Conservation (phyloP, 64 coral and sea anemone genomes). For the Acropora yongei region DNA sequence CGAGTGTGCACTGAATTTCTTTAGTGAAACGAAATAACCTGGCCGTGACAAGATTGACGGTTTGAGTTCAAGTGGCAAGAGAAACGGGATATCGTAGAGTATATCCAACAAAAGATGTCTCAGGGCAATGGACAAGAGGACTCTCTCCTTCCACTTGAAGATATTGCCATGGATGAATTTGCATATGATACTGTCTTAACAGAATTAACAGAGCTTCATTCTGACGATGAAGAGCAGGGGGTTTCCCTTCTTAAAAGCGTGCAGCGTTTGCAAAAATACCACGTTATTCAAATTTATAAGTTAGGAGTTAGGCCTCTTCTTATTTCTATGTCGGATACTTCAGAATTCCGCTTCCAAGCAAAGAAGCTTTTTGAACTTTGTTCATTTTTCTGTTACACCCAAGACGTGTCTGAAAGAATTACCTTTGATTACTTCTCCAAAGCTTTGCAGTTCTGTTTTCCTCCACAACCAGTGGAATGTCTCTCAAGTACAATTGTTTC, state of each 20-base stretch:
- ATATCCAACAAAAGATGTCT: no score
- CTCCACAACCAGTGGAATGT: not conserved
- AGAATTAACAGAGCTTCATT: no score
- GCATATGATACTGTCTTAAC: no score
- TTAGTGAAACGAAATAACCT: no score
- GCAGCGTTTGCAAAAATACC: not conserved
- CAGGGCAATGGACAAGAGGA: no score
- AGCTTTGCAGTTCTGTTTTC: constrained; percentile 10
- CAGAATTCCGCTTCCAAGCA: not conserved
- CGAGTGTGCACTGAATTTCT: no score
- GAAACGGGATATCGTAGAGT: no score
- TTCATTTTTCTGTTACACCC: not conserved
- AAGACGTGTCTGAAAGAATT: constrained; percentile 7
- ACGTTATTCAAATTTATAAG: constrained; percentile 6
- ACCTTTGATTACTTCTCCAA: constrained; percentile 5
- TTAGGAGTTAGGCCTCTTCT: not conserved
- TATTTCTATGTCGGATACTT: not conserved
- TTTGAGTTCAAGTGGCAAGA: no score
- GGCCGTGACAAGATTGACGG: no score
- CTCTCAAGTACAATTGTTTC: not conserved
- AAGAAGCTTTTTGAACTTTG: constrained; percentile 15
- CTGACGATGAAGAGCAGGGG: not conserved
- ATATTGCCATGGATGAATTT: no score
- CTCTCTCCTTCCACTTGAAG: no score
- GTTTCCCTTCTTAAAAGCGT: not conserved